phyloP scores from a whole-genome alignment of 2,888 invertebrate species.

The Harpalus rubripes region DNA sequence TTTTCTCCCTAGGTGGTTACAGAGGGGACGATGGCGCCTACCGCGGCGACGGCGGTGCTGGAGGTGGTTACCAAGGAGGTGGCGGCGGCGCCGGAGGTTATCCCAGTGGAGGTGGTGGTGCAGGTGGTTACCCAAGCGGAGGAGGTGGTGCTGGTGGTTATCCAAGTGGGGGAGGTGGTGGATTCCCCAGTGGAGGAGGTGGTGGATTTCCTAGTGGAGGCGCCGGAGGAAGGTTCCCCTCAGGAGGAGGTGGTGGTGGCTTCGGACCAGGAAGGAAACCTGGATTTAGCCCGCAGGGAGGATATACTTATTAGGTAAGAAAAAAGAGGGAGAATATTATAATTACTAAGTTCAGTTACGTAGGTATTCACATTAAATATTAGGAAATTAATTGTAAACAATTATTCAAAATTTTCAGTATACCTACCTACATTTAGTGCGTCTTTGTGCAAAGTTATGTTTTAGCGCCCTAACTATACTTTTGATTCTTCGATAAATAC shows the following conservation, averaged over 20 bases:
- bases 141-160: conserved; percentile 69
- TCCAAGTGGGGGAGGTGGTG: conserved; percentile 70
- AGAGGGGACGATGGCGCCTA: conserved; percentile 10
- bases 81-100: conserved; percentile 76
- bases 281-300: conserved; percentile 77
- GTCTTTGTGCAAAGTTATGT: too few species aligned
- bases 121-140: conserved; percentile 60
- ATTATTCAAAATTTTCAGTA: too few species aligned
- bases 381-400: too few species aligned
- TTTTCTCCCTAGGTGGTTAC: conserved; percentile 5
- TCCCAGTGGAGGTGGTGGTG: conserved; percentile 73
- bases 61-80: conserved; percentile 71
- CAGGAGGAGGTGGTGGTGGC: conserved; percentile 68
- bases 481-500: too few species aligned
- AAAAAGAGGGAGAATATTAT: not conserved
- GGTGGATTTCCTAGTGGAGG: conserved; percentile 70
- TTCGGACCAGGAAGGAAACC: conserved; percentile 75
- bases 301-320: conserved; percentile 77
- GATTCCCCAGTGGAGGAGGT: conserved; percentile 71
- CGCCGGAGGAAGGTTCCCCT: conserved; percentile 66
- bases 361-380: too few species aligned
- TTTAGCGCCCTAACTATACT: too few species aligned
- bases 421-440: too few species aligned
- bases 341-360: too few species aligned
- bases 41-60: not conserved